Conservation (phyloP, 2,113 vertebrate species). For the Nothoprocta perdicaria region DNA sequence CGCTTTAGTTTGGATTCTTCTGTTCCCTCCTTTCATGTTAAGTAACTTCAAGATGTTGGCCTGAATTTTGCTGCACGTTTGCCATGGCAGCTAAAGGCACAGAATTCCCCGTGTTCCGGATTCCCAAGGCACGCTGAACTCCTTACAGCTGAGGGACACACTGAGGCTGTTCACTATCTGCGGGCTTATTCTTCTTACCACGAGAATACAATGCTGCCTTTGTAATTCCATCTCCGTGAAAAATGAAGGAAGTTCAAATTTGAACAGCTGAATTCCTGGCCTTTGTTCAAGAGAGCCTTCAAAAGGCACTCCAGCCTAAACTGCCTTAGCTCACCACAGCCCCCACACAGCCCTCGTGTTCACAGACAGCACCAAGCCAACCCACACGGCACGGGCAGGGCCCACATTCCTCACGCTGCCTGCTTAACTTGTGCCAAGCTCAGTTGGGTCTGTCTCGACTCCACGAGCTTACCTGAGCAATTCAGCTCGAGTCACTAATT, state of each 20-base stretch:
- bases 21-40: conserved; percentile 7
- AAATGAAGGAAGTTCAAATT: conserved; percentile 38
- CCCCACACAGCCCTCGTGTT: background rate
- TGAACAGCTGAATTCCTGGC: conserved; percentile 48
- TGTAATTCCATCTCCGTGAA: conserved; percentile 53
- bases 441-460: background rate
- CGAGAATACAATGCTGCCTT: conserved; percentile 35
- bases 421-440: background rate
- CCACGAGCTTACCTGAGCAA: background rate
- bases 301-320: conserved; percentile 12
- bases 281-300: conserved; percentile 2
- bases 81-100: background rate
- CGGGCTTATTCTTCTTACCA: conserved; percentile 19
- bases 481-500: background rate
- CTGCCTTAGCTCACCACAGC: background rate
- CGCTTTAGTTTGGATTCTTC: background rate
- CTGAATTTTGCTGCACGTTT: conserved; percentile 7
- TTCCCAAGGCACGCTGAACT: conserved; percentile 5
- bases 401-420: background rate
- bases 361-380: background rate
- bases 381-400: background rate
- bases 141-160: background rate
- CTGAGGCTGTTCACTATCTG: background rate
- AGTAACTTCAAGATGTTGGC: conserved; percentile 7
- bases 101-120: background rate